Base-by-base conservation (phyloP, 2,797 vertebrate species). In the Emys orbicularis region DNA sequence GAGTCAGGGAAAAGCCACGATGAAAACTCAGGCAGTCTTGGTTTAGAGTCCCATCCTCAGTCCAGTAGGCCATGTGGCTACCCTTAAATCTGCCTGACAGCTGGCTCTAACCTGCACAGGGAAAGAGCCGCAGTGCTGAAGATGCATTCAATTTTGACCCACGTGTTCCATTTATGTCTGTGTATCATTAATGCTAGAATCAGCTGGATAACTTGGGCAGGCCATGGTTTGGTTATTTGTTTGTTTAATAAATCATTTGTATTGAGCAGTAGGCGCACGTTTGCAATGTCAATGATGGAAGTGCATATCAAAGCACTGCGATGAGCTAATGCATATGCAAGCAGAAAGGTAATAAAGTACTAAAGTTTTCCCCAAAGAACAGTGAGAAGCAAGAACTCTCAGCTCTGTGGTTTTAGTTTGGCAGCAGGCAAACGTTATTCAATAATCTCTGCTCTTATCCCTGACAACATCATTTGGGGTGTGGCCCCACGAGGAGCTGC, bases 401-500 rank as follows among this genome's bases (percentile, higher is more conserved):
- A 15, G 29, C 37, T 90, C 0, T 0, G 50, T 88, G 18, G 15
- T 34, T 82, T 86, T 31, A 6, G 1, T 89, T 61, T 87, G 47
- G 52, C 65, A 94, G n/a, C 9, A 12, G 52, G 16, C 31, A 41
- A 6, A 53, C 84, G 29, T 21, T 86, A 82, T 50, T 25, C 5
- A 88, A 8, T 23, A 10, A 34, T 83, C 90, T 85, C 81, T 81
- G 79, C 52, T 29, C 21, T 93, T 56, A 82, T 15, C 12, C 56
- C 59, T 92, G 89, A 90, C 88, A 92, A 25, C 59, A 4, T 47
- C 0, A 0, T 41, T 15, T 61, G 31, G 83, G 88, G 27, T 50
- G 53, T 8, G 53, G 59, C 1, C 0, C 29, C 16, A 16, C 8
- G 7, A 4, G 34, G 8, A 7, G 61, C 61, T 12, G 54, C 25